phyloP scores from a whole-genome alignment of 2,797 vertebrate genomes.

The Hippopotamyrus pictus region DNA sequence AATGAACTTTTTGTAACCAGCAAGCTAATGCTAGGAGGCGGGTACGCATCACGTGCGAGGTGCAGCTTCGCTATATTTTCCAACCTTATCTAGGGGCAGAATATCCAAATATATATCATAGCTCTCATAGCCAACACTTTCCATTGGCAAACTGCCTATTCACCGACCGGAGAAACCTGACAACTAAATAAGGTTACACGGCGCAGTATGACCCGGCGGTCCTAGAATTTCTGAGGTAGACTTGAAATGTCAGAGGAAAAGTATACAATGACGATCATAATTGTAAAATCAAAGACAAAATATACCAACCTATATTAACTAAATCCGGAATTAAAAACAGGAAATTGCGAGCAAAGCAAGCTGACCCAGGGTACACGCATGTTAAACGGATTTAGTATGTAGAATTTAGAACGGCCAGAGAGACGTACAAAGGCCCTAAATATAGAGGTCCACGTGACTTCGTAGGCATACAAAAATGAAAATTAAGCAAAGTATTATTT shows the following conservation, averaged over 20 bases:
- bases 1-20: conserved; percentile 29
- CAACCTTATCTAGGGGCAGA: conserved; percentile 48
- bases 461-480: neutral
- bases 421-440: neutral
- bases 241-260: conserved; percentile 32
- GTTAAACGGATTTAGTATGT: neutral
- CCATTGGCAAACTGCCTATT: conserved; percentile 38
- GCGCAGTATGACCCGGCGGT: conserved; percentile 33
- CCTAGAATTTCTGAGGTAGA: conserved; percentile 40
- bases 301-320: neutral
- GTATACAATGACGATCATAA: neutral
- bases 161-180: conserved; percentile 41
- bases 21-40: conserved; percentile 27
- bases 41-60: conserved; percentile 27
- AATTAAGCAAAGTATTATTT: neutral
- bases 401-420: neutral
- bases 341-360: neutral
- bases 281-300: neutral
- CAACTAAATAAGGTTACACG: conserved; percentile 43
- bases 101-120: conserved; percentile 45
- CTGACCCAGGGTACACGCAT: neutral
- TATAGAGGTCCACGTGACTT: neutral
- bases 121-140: conserved; percentile 42
- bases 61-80: conserved; percentile 47
- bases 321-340: neutral